phyloP scores from a whole-genome alignment of 2,888 invertebrate genomes.

The Drosophila paranaensis region DNA sequence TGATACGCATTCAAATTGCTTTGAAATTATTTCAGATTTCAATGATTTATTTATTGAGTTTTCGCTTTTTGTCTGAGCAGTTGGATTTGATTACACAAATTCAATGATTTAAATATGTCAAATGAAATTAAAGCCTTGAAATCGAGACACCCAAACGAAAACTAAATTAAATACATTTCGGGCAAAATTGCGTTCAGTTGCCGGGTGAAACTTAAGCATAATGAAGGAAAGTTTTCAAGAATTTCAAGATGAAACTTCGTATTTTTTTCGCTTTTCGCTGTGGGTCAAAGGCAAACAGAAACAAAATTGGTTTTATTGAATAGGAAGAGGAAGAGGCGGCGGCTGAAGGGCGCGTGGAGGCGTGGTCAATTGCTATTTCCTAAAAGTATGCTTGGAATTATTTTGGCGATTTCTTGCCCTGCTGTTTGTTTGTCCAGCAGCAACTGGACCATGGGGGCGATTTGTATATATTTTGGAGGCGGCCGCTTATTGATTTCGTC shows the following conservation, averaged over 20 bases:
- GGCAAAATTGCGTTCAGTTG: constrained; percentile 24
- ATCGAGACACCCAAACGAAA: constrained; percentile 11
- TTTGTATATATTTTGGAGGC: constrained; percentile 41
- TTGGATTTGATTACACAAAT: constrained; percentile 45
- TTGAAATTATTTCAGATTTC: constrained; percentile 58
- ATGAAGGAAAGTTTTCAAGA: constrained; percentile 25
- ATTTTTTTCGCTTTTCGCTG: not conserved
- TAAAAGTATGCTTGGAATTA: constrained; percentile 67
- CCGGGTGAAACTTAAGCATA: constrained; percentile 23
- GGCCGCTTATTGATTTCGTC: constrained; percentile 61
- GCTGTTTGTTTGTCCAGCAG: constrained; percentile 51
- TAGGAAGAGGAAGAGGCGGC: not conserved
- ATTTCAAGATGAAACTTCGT: constrained; percentile 28
- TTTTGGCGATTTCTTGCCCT: constrained; percentile 58
- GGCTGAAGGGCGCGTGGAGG: not conserved
- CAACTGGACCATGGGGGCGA: constrained; percentile 32
- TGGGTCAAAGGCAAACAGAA: constrained; percentile 29
- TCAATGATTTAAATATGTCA: constrained; percentile 20
- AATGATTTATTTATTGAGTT: constrained; percentile 48
- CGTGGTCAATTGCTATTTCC: constrained; percentile 59
- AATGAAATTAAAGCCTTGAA: constrained; percentile 32
- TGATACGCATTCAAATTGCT: constrained; percentile 42
- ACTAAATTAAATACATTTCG: constrained; percentile 3
- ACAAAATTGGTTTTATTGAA: constrained; percentile 37
- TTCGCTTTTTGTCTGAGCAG: constrained; percentile 7